Evolutionary conservation across 2,797 vertebrate genomes (phyloP).

Genomic region (Cossypha caffra): DNA sequence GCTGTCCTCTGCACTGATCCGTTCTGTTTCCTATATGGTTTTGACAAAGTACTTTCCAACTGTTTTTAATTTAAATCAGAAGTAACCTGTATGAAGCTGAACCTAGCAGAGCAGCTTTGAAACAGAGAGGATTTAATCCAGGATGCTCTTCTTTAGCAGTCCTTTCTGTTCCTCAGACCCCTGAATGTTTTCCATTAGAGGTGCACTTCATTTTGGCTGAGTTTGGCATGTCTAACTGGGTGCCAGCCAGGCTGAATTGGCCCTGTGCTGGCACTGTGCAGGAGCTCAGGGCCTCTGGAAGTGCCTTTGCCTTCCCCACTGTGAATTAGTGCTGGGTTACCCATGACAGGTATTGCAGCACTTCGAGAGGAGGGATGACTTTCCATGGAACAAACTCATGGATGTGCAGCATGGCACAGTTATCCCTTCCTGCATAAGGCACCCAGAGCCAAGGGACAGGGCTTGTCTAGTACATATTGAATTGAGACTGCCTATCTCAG

Average conservation of each 20-base stretch:
- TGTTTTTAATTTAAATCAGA: neutral
- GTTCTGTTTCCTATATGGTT: neutral
- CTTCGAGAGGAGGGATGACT: neutral
- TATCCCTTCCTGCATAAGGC: neutral
- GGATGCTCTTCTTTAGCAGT: neutral
- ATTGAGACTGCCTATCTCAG: neutral
- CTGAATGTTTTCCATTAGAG: neutral
- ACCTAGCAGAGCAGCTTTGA: neutral
- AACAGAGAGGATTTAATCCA: neutral
- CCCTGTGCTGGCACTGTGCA: neutral
- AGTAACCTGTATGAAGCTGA: neutral
- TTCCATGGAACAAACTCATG: neutral
- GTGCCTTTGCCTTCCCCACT: neutral
- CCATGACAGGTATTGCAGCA: neutral
- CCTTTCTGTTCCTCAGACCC: neutral
- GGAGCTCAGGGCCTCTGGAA: neutral
- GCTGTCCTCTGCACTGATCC: neutral
- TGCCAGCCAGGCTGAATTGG: neutral
- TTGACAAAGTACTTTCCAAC: neutral
- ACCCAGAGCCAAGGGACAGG: neutral
- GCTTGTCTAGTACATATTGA: neutral
- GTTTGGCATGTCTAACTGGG: neutral
- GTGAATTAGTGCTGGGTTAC: neutral
- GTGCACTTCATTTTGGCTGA: neutral
- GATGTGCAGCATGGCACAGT: neutral